Base-by-base conservation (phyloP, 2,797 vertebrate species). In the Sebastes hubbsi region DNA sequence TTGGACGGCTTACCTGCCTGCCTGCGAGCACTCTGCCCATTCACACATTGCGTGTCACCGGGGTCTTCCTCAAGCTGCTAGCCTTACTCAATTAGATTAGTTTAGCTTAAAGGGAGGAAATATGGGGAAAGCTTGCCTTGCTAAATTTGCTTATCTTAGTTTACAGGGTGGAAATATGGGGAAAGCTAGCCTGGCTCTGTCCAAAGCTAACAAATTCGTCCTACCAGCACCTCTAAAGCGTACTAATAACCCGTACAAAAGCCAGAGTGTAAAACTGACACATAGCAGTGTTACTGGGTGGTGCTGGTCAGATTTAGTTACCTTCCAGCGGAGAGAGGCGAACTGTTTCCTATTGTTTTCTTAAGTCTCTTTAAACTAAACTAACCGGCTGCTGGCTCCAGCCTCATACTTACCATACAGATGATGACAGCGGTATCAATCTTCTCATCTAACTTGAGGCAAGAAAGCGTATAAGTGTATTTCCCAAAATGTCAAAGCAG, bases 391-490 rank as follows among this genome's bases (percentile, higher is more conserved):
- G 13, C 36, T 75, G 29, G 27, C 56, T 62, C 24, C 24, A 12
- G 34, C 59, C 56, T 34, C 24, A 56, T 73, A 61, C 22, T 73
- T 65, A 61, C 61, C 30, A 8, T 36, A 58, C 76, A 72, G 30
- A 78, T 52, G 38, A 55, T 42, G 34, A 75, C 66, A 30, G 52
- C 38, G 27, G 32, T 75, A 71, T 73, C 42, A 61, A 55, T 82
- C 76, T 78, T 76, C 60, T 65, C 27, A 42, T 46, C 52, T 34
- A 36, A 60, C 54, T 75, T 24, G 11, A 6, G 22, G 68, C 68
- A 78, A 72, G 38, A 77, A 80, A 59, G 59, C 65, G 60, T 82
- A 86, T 60, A 67, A 77, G 81, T 76, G 69, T 25, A 46, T 70
- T 78, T 67, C 56, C 59, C 60, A 61, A 60, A 63, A 83, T 54